phyloP scores from a whole-genome alignment of 2,113 vertebrate genomes.

The Ictidomys tridecemlineatus region DNA sequence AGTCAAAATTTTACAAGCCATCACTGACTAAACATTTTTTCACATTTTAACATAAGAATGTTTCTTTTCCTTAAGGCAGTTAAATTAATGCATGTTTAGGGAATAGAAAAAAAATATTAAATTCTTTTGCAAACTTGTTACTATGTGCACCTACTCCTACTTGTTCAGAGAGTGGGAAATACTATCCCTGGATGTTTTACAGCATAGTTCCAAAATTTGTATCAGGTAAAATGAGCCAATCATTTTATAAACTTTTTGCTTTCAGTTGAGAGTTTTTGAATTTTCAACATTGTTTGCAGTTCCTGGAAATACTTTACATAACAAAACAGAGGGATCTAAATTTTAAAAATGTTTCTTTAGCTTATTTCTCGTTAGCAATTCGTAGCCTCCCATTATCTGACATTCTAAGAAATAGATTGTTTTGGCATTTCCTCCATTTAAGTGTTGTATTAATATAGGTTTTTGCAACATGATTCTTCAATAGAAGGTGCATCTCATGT shows the following conservation, averaged over 20 bases:
- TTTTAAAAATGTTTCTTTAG: neutral
- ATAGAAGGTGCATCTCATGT: neutral
- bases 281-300: slow-evolving; percentile 32
- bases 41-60: neutral
- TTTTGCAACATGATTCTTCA: neutral
- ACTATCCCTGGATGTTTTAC: neutral
- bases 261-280: slow-evolving; percentile 42
- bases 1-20: neutral
- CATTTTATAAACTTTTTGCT: slow-evolving; percentile 36
- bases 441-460: neutral
- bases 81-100: slow-evolving; percentile 11
- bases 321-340: neutral
- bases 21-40: neutral
- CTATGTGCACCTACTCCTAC: neutral
- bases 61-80: neutral
- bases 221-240: neutral
- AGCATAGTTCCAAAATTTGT: slow-evolving; percentile 55
- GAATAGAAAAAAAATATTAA: neutral
- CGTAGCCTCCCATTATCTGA: neutral
- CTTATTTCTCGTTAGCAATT: neutral
- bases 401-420: neutral
- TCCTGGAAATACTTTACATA: neutral
- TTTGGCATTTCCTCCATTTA: neutral
- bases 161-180: neutral
- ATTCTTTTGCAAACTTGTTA: slow-evolving; percentile 12